Percentiles rank a stretch among this genome's conserved stretches.
Conservation (phyloP, 2,113 vertebrate genomes). For the zebrafish (Danio rerio) region GRCz12tu NC_133188.1:42572001-42572500, state of each 20-base stretch:
- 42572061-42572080: constrained; percentile 43
- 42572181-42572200: constrained; percentile 13
- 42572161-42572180: constrained; percentile 20
- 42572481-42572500: constrained; percentile 84
- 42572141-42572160: constrained; percentile 22
- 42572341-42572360: background rate
- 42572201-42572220: constrained; percentile 51
- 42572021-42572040: constrained; percentile 84
- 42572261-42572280: constrained; percentile 59
- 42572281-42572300: constrained; percentile 40
- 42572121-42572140: constrained; percentile 31
- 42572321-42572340: constrained; percentile 53
- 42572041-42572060: constrained; percentile 54
- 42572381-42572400: constrained; percentile 30
- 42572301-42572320: constrained; percentile 51
- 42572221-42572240: constrained; percentile 60
- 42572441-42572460: constrained; percentile 66
- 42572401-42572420: constrained; percentile 63
- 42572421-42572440: constrained; percentile 67
- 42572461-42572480: constrained; percentile 74
- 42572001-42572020: constrained; percentile 94
- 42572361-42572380: background rate
- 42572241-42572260: constrained; percentile 61
- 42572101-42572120: background rate
- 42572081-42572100: background rate